Percentiles rank a stretch among this genome's conserved stretches.
These are phyloP conservation scores for Diorhabda carinulata DNA, from an alignment of 1,140 invertebrate genomes.

Conservation along the genomic window DNA sequence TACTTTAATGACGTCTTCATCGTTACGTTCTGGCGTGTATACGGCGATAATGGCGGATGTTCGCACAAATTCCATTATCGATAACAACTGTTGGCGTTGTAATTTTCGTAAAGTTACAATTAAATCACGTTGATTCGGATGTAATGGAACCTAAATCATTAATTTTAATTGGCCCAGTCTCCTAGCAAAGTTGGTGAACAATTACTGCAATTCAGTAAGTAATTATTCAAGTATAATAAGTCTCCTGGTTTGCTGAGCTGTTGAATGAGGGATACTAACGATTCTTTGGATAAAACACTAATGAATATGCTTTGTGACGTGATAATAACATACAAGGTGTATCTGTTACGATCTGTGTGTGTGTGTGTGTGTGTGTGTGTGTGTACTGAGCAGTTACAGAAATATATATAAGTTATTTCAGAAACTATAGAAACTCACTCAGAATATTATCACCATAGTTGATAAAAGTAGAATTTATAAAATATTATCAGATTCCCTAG, in stretches of 20 bases:
- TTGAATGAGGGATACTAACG: neutral
- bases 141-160: conserved; percentile 38
- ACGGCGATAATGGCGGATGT: conserved; percentile 1
- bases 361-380: no score
- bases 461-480: no score
- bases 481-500: no score
- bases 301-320: no score
- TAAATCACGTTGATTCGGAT: conserved; percentile 30
- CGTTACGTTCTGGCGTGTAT: conserved; percentile 1
- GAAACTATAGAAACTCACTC: no score
- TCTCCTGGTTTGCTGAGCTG: neutral
- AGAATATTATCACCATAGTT: no score
- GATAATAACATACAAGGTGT: no score
- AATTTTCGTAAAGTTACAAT: conserved; percentile 22
- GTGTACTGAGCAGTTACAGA: no score
- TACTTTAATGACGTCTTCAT: conserved; percentile 2
- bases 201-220: conserved; percentile 33
- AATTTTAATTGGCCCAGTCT: conserved; percentile 37
- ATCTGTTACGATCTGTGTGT: no score
- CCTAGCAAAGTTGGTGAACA: conserved; percentile 32
- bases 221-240: conserved; percentile 25
- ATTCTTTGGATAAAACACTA: neutral
- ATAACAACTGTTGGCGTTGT: conserved; percentile 6
- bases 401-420: no score
- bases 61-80: conserved; percentile 7